Evolutionary conservation across 2,113 vertebrate species (phyloP), one percentile per base, ranked within the genome.

Genomic region (Patagioenas fasciata): DNA sequence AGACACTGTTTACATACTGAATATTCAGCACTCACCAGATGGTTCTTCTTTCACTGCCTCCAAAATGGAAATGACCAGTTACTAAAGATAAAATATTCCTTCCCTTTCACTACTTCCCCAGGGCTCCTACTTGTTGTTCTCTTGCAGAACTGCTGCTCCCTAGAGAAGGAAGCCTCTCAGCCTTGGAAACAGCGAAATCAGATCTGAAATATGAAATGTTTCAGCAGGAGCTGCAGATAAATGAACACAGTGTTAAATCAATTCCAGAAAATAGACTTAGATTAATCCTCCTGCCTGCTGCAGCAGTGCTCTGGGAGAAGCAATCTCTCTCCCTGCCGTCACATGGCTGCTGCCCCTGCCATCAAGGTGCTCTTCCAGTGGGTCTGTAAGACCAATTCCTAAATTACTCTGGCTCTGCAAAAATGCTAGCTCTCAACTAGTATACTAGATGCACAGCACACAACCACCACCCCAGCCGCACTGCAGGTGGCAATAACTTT

Each of bases 61-160:
- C 91, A 87, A 94, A 97, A 97, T 96, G 96, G 96, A 97, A 96
- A 97, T 96, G 95, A 96, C 97, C 95, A 91, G 91, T 96, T 97
- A 80, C 91, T 93, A 95, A 97, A 96, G 91, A 95, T 95, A 96
- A 96, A 96, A 95, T 96, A 94, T 94, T 90, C 77, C 89, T 96
- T 95, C 73, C 88, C 53, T 93, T 93, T 85, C 85, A 47, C 70
- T 95, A 48, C 60, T 91, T 96, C 85, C 89, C 89, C 44, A 88
- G 79, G 91, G 86, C 85, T 96, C 91, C 73, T 94, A 86, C 95
- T 96, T 95, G 85, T 94, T 96, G 90, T 93, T 96, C 91, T 92
- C 91, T 85, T 96, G 92, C 80, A 96, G 94, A 97, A 67, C 74
- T 93, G 85, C 91, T 73, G 19, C 62, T 96, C 90, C 81, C 78